phyloP scores from a whole-genome alignment of 2,888 invertebrate genomes.

The Polymixis flavicincta region DNA sequence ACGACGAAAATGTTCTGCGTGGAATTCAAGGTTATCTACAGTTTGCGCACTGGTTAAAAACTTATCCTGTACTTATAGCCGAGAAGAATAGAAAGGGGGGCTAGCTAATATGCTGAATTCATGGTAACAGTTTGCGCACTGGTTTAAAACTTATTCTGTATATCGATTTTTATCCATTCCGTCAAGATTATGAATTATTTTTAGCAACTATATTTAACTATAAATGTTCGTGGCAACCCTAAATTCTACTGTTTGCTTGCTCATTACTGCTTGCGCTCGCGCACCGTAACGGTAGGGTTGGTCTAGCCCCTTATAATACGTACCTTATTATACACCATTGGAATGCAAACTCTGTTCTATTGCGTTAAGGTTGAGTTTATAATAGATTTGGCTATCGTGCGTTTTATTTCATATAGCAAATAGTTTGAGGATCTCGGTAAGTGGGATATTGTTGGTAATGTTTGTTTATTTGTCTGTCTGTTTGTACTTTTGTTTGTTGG shows the following conservation, averaged over 20 bases:
- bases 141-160: no score
- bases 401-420: slow-evolving; percentile 57
- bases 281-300: slow-evolving; percentile 87
- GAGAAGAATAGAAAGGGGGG: no score
- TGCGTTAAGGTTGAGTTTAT: background rate
- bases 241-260: slow-evolving; percentile 78
- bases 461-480: slow-evolving; percentile 53
- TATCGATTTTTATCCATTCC: no score
- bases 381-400: background rate
- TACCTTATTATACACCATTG: slow-evolving; percentile 12
- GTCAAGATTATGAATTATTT: background rate
- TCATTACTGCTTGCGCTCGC: slow-evolving; percentile 82
- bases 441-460: slow-evolving; percentile 79
- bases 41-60: no score
- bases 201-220: background rate
- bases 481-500: slow-evolving; percentile 36
- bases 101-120: no score
- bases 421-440: slow-evolving; percentile 50
- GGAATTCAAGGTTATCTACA: no score
- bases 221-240: slow-evolving; percentile 38
- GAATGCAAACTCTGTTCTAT: background rate
- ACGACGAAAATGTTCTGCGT: no score
- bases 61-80: no score
- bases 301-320: slow-evolving; percentile 73
- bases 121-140: no score